These are phyloP conservation scores for Sipha flava DNA, from an alignment of 1,140 invertebrate species.

Conservation along the genomic window DNA sequence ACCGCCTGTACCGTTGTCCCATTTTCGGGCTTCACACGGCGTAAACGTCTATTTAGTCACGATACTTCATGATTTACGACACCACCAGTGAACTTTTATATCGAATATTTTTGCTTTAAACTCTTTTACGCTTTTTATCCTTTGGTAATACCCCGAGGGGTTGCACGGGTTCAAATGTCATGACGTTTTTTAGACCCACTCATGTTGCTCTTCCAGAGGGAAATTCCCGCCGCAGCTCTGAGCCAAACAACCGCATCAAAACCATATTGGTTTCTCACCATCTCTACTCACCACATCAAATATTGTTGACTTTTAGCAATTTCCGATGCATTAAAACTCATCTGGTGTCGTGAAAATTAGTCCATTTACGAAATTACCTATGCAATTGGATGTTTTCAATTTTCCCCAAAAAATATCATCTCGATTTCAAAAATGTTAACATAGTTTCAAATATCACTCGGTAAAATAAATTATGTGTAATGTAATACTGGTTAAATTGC, in stretches of 20 bases:
- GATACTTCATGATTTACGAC: constrained; percentile 31
- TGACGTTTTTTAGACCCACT: not conserved
- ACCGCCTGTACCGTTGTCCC: not conserved
- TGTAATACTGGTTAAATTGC: too few species aligned
- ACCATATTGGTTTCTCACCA: not conserved
- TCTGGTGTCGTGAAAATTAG: too few species aligned
- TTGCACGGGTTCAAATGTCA: not conserved
- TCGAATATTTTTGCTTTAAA: constrained; percentile 3
- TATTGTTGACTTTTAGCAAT: not conserved
- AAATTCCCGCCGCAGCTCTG: not conserved
- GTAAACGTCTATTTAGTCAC: constrained; percentile 27
- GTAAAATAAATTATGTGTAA: too few species aligned
- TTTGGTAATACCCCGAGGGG: not conserved
- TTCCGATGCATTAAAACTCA: not conserved
- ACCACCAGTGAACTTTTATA: not conserved
- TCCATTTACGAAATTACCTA: too few species aligned
- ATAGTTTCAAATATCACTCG: too few species aligned
- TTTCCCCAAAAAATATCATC: too few species aligned
- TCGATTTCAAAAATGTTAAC: too few species aligned
- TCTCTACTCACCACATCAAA: not conserved
- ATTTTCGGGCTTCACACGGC: not conserved
- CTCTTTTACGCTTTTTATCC: constrained; percentile 1
- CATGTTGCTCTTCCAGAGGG: not conserved
- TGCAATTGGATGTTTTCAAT: too few species aligned
- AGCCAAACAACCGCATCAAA: not conserved